phyloP scores from a whole-genome alignment of 2,797 vertebrate species.

The Myripristis jacobus region DNA sequence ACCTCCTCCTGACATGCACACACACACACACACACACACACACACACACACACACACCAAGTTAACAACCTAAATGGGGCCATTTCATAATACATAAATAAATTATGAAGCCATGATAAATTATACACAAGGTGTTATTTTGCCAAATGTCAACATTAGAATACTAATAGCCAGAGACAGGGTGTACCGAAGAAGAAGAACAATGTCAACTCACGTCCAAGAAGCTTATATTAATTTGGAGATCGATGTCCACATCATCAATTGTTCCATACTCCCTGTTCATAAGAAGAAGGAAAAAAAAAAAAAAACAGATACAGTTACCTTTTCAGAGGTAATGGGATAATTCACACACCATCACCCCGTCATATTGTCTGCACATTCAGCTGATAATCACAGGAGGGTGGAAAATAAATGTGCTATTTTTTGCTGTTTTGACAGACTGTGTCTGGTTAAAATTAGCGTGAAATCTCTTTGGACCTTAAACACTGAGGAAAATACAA shows the following conservation, averaged over 20 bases:
- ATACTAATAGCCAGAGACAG: constrained; percentile 58
- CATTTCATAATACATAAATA: constrained; percentile 69
- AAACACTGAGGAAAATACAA: neutral
- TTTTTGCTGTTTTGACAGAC: neutral
- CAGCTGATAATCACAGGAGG: constrained; percentile 25
- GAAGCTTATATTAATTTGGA: constrained; percentile 97
- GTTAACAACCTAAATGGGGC: constrained; percentile 72
- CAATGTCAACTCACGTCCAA: constrained; percentile 91
- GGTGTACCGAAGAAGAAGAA: constrained; percentile 29
- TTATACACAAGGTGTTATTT: constrained; percentile 67
- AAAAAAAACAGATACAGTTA: constrained; percentile 23
- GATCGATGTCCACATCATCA: constrained; percentile 97
- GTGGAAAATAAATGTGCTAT: neutral
- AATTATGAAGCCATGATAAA: constrained; percentile 56
- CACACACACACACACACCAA: constrained; percentile 54
- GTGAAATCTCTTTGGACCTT: constrained; percentile 3
- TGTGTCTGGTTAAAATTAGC: constrained; percentile 4
- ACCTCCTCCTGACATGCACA: constrained; percentile 92
- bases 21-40: constrained; percentile 55
- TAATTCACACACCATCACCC: constrained; percentile 15
- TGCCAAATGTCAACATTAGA: constrained; percentile 70
- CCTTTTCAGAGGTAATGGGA: constrained; percentile 28
- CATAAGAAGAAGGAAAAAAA: constrained; percentile 48
- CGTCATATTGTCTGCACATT: neutral
- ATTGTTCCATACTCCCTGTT: constrained; percentile 97